Evolutionary conservation across 2,113 vertebrate genomes (phyloP), one percentile per base, ranked within the genome.

Genomic region (Leiothrix lutea): DNA sequence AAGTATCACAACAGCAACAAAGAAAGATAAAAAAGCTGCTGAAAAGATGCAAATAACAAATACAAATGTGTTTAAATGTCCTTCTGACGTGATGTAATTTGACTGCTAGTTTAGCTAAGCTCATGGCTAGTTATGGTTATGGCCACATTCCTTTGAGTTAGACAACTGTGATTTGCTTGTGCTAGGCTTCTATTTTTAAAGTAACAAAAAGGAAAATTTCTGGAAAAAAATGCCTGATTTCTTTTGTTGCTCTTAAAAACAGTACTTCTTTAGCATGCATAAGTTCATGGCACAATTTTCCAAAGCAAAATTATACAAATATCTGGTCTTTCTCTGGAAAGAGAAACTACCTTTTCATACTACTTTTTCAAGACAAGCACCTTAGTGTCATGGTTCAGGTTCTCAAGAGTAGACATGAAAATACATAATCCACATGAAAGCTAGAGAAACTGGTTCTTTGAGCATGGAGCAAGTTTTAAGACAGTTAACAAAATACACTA

Each of bases 1-100:
- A 96, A 72, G 90, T 86, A 83, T 48, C 58, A 97, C 57, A 97
- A 96, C 79, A 97, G 88, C 73, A 96, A 96, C 84, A 86, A 19
- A 97, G 81, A 94, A 50, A 94, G 62, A 65, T 94, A 74, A 95
- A 95, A 86, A 86, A 86, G 18, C 88, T 86, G 71, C 88, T 97
- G 96, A 97, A 98, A 97, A 95, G 95, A 95, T 97, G 95, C 40
- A 95, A 96, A 94, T 81, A 95, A 92, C 80, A 94, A 97, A 97
- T 87, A 79, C 80, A 97, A 96, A 97, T 96, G 64, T 95, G 89
- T 96, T 96, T 96, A 92, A 98, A 95, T 90, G 80, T 50, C 83
- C 80, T 94, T 95, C 87, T 98, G 95, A 97, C 83, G 90, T 89
- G 62, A 97, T 72, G 65, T 81, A 94, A 94, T 97, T 96, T 96